phyloP scores from a whole-genome alignment of 2,888 invertebrate genomes.

The Xestia xanthographa region DNA sequence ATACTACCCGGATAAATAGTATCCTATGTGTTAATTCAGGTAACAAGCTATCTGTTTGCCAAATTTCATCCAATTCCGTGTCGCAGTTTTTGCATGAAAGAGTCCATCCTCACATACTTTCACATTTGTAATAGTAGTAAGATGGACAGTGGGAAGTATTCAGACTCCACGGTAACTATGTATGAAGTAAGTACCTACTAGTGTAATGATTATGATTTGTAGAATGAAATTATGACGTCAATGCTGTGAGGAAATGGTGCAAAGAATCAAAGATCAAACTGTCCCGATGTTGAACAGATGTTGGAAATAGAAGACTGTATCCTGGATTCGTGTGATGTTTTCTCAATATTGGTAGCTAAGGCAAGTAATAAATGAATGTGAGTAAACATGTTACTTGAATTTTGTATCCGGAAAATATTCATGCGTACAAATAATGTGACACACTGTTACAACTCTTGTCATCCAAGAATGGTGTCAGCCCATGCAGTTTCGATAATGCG shows the following conservation, averaged over 20 bases:
- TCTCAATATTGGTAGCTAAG: not conserved
- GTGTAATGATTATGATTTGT: conserved; percentile 39
- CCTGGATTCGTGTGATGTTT: not conserved
- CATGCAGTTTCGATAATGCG: not conserved
- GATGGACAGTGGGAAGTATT: conserved; percentile 62
- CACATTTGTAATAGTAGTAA: not conserved
- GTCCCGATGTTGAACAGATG: not conserved
- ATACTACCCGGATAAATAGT: not conserved
- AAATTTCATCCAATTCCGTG: not conserved
- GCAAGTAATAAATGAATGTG: too few relatives aligned
- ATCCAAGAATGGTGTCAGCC: not conserved
- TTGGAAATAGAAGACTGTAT: not conserved
- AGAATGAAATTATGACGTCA: conserved; percentile 14
- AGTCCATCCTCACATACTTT: not conserved
- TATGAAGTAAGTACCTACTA: conserved; percentile 41
- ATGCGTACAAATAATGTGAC: not conserved
- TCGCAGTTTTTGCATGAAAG: not conserved
- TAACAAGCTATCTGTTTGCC: not conserved
- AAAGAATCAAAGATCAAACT: not conserved
- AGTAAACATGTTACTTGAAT: not conserved
- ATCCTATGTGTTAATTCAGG: not conserved
- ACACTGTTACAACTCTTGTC: not conserved
- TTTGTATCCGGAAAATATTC: not conserved
- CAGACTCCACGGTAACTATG: conserved; percentile 39
- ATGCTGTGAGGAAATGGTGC: conserved; percentile 8